Evolutionary conservation across 2,888 invertebrate genomes (phyloP).

Genomic region (Tethea ocularis): DNA sequence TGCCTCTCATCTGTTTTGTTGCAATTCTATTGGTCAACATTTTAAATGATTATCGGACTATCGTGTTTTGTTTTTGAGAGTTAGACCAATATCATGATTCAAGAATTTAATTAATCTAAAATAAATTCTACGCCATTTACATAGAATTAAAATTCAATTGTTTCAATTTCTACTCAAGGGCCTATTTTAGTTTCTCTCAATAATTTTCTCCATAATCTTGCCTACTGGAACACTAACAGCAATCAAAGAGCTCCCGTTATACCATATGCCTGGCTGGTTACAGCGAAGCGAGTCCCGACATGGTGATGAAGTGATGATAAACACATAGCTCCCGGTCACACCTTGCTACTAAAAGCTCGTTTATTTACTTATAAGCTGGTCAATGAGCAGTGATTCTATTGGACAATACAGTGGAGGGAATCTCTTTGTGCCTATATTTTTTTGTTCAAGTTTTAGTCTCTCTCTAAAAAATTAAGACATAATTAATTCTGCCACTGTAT

Average conservation of each 20-base stretch:
- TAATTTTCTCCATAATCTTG: neutral
- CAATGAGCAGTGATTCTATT: neutral
- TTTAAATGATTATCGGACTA: too few relatives aligned
- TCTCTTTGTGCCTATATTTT: conserved; percentile 7
- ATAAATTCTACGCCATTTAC: too few relatives aligned
- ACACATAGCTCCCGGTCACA: conserved; percentile 46
- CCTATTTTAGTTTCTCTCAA: neutral
- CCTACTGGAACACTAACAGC: neutral
- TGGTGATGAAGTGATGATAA: conserved; percentile 51
- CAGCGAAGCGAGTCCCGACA: conserved; percentile 49
- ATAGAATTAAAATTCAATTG: too few relatives aligned
- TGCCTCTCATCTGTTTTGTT: too few relatives aligned
- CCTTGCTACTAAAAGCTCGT: conserved; percentile 53
- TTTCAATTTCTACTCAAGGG: too few relatives aligned
- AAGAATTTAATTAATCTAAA: too few relatives aligned
- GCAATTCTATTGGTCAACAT: too few relatives aligned
- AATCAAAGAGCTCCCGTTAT: conserved; percentile 57
- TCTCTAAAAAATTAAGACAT: neutral
- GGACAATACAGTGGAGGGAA: neutral
- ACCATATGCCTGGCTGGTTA: conserved; percentile 55
- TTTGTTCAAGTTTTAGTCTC: too few relatives aligned
- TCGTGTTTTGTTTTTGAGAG: too few relatives aligned
- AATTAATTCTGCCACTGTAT: neutral
- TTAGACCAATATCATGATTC: too few relatives aligned
- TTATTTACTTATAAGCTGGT: neutral